Base-by-base conservation (phyloP, 2,888 invertebrate genomes). In the Liodrosophila aerea region DNA sequence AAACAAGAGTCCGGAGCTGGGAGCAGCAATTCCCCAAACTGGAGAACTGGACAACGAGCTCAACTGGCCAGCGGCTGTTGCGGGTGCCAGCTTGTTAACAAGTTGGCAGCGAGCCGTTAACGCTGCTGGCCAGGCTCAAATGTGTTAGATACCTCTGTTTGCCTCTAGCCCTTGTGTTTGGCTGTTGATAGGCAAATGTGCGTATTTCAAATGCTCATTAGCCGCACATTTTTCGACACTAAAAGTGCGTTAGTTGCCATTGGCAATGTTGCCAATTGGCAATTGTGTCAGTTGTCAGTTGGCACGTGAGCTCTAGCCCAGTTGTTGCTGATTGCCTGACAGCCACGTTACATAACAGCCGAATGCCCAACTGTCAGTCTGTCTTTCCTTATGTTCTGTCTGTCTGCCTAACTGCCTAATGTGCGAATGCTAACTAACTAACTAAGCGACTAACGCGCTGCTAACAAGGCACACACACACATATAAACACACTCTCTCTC, bases 181-280 rank as follows among this genome's bases (percentile, higher is more conserved):
- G 34, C 43, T 57, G 69, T 45, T 74, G 65, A 80, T 76, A 74
- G 77, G 60, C 63, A 73, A 77, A 77, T 81, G 73, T 77, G 81
- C 66, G 82, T 70, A 73, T 72, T 82, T 70, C 69, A 73, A 80
- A 82, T 82, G 80, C 77, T 82, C 82, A 85, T 85, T 82, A 82
- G 83, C 66, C 75, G 62, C 65, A 69, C 62, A 73, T 71, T 80
- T 80, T 78, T 64, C 56, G 61, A 68, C 83, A 76, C 73, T 71
- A 68, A 64, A 62, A 64, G 50, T 61, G 62, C 60, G 72, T 73
- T 67, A 67, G 80, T 76, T 82, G 83, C 76, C 68, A 68, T 60
- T 67, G 77, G 77, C 77, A 56, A 81, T 77, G 69, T 58, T 59
- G 65, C 54, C 73, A 66, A 69, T 67, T 65, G 22, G 22, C 22